A percentile compares a stretch with the other conserved stretches of the same genome.
Conservation (phyloP, 2,888 invertebrate species). For the Zaprionus obscuricornis region DNA sequence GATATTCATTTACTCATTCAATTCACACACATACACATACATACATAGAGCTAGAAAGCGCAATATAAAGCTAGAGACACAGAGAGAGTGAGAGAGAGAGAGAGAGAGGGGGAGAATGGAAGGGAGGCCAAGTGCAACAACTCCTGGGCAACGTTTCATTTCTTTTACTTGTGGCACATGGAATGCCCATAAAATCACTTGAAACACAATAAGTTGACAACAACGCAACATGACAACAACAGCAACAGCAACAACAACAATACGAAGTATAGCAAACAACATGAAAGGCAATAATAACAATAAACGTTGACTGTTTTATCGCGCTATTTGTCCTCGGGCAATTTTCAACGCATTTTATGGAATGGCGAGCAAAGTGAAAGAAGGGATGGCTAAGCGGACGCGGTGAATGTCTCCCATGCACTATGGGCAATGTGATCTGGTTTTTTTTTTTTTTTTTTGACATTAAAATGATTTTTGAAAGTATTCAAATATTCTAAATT, state of each 20-base stretch:
- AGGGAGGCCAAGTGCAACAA: conserved; percentile 1
- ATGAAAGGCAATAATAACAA: conserved; percentile 59
- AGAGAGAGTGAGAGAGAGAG: too few species aligned
- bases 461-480: too few species aligned
- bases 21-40: neutral
- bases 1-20: conserved; percentile 29
- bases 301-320: conserved; percentile 72
- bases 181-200: conserved; percentile 61
- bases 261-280: conserved; percentile 30
- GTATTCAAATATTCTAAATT: too few species aligned
- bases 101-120: too few species aligned
- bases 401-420: conserved; percentile 37
- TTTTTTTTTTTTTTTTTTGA: too few species aligned
- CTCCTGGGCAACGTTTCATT: conserved; percentile 11
- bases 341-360: conserved; percentile 65
- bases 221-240: conserved; percentile 15
- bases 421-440: too few species aligned
- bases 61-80: too few species aligned
- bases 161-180: conserved; percentile 21
- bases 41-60: too few species aligned
- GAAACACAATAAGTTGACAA: conserved; percentile 63
- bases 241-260: conserved; percentile 22
- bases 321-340: conserved; percentile 60
- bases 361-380: conserved; percentile 18
- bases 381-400: conserved; percentile 10